Evolutionary conservation across 2,113 vertebrate genomes (phyloP).

Genomic region (Mus musculus): DNA sequence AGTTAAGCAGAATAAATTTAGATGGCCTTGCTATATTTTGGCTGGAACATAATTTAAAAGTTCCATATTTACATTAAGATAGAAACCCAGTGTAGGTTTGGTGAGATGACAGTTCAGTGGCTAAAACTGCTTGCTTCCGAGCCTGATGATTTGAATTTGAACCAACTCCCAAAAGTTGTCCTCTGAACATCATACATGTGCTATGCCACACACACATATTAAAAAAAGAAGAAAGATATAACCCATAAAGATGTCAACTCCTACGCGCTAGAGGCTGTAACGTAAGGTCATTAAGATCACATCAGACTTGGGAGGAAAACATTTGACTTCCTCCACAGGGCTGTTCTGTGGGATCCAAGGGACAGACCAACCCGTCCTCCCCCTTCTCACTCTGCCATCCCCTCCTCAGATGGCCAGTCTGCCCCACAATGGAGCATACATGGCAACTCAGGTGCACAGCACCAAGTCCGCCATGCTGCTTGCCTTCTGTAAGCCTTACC

Average conservation of each 20-base stretch:
- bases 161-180: neutral
- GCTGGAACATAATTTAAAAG: neutral
- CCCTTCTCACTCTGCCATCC: neutral
- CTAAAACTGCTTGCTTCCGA: neutral
- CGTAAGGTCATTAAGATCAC: neutral
- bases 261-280: no score
- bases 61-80: neutral
- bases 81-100: neutral
- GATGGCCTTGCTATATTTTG: neutral
- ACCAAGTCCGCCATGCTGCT: no score
- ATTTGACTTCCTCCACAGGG: neutral
- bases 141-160: neutral
- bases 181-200: neutral
- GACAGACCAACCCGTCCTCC: neutral
- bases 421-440: neutral
- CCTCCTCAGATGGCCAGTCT: neutral
- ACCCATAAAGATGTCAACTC: neutral
- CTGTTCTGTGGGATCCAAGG: neutral
- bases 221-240: neutral
- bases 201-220: neutral
- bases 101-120: neutral
- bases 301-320: neutral
- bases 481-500: neutral
- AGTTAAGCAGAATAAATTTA: neutral
- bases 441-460: neutral